Evolutionary conservation across 2,113 vertebrate species (phyloP).

Genomic region (Typhlomys cinereus): DNA sequence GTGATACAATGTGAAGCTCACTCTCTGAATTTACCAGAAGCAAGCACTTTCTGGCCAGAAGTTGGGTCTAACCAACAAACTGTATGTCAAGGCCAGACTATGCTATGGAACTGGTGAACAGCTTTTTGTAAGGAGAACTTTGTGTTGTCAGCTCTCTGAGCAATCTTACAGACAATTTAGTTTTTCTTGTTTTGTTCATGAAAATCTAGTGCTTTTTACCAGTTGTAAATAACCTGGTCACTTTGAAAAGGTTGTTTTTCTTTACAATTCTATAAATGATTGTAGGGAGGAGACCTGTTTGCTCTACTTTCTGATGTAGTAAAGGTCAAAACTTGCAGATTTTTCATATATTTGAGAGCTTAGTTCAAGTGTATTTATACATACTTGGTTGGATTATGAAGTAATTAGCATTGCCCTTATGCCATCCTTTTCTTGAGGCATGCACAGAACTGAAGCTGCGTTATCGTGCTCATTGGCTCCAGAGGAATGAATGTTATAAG

Average conservation of each 20-base stretch:
- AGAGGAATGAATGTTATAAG: constrained; percentile 67
- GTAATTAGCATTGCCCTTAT: constrained; percentile 76
- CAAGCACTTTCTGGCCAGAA: neutral
- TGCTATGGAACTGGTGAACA: neutral
- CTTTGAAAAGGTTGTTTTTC: constrained; percentile 44
- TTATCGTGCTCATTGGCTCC: constrained; percentile 67
- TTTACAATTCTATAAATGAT: constrained; percentile 47
- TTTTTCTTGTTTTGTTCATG: neutral
- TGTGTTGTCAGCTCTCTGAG: neutral
- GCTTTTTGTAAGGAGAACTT: neutral
- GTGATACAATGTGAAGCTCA: neutral
- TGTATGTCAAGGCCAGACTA: neutral
- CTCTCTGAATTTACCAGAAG: neutral
- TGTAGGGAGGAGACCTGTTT: neutral
- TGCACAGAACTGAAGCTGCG: constrained; percentile 63
- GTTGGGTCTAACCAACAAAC: neutral
- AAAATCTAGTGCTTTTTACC: neutral
- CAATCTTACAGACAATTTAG: neutral
- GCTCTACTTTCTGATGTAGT: neutral
- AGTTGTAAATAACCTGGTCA: constrained; percentile 7
- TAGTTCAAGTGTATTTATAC: constrained; percentile 66
- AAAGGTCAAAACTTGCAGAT: constrained; percentile 58
- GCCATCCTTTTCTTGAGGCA: constrained; percentile 59
- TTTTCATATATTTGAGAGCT: constrained; percentile 63
- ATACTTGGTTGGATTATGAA: constrained; percentile 73